Conservation (phyloP, 2,797 vertebrate species). For the Lindbergichthys nudifrons region DNA sequence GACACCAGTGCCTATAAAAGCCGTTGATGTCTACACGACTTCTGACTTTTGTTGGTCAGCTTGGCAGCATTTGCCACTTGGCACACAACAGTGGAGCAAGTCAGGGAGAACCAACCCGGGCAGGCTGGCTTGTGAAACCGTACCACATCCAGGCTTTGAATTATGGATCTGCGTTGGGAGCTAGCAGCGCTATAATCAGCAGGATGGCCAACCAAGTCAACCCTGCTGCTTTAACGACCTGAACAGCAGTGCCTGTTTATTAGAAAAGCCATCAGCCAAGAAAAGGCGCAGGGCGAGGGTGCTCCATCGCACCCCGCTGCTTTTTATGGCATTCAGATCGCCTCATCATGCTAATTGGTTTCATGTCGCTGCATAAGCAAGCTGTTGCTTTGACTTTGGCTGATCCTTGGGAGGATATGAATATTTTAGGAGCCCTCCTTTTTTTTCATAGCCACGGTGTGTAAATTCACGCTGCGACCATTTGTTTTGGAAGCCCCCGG, state of each 20-base stretch:
- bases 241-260: slow-evolving; percentile 60
- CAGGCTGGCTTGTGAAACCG: slow-evolving; percentile 55
- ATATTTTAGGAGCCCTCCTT: slow-evolving; percentile 77
- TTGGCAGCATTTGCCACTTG: slow-evolving; percentile 63
- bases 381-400: slow-evolving; percentile 79
- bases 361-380: slow-evolving; percentile 77
- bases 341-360: slow-evolving; percentile 82
- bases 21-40: slow-evolving; percentile 33
- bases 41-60: slow-evolving; percentile 64
- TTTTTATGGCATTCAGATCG: slow-evolving; percentile 67
- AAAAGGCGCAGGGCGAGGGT: slow-evolving; percentile 19
- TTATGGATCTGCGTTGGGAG: slow-evolving; percentile 73
- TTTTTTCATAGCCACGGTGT: slow-evolving; percentile 48
- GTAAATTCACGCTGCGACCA: slow-evolving; percentile 66
- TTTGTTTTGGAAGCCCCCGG: slow-evolving; percentile 56
- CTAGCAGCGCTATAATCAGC: slow-evolving; percentile 66
- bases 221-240: slow-evolving; percentile 60
- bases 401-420: slow-evolving; percentile 68
- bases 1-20: slow-evolving; percentile 51
- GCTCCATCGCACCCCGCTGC: slow-evolving; percentile 41
- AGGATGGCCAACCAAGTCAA: slow-evolving; percentile 66
- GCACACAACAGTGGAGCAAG: slow-evolving; percentile 49
- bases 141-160: slow-evolving; percentile 74
- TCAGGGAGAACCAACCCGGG: slow-evolving; percentile 44
- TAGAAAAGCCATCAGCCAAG: slow-evolving; percentile 69